Conservation (phyloP, 2,888 invertebrate genomes). For the Callyntrura guangdongensis region DNA sequence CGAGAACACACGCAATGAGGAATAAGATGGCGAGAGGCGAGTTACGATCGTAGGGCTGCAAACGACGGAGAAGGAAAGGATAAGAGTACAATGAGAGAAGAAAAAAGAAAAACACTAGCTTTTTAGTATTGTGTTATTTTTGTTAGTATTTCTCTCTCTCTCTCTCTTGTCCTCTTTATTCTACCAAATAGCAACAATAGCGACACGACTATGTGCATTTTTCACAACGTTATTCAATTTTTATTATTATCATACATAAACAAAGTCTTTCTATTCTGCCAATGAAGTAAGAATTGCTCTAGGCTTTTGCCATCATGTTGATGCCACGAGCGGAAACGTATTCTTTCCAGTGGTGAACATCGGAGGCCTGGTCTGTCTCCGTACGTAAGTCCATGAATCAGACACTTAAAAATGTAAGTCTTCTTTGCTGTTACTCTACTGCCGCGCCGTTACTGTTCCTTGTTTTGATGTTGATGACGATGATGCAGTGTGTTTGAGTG, state of each 20-base stretch:
- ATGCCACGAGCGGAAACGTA: constrained; percentile 40
- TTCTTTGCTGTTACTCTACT: constrained; percentile 10
- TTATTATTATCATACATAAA: constrained; percentile 5
- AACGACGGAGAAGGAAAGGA: neutral
- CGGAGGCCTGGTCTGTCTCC: constrained; percentile 10
- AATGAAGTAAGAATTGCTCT: constrained; percentile 31
- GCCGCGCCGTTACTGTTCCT: neutral
- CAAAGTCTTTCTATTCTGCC: constrained; percentile 3
- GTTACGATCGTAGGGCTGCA: neutral
- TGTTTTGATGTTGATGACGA: neutral
- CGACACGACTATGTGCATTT: neutral
- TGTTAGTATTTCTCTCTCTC: neutral
- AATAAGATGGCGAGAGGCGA: neutral
- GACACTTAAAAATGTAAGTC: neutral
- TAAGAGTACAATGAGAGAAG: neutral
- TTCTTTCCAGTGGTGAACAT: constrained; percentile 31
- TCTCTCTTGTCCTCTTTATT: neutral
- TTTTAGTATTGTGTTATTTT: neutral
- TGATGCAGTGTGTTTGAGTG: constrained; percentile 10
- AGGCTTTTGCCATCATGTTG: constrained; percentile 28
- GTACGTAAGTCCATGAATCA: constrained; percentile 35
- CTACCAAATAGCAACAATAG: neutral
- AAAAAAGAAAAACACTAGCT: neutral
- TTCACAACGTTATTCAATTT: constrained; percentile 30
- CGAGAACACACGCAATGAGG: too few species aligned